Evolutionary conservation across 2,888 invertebrate genomes (phyloP), one percentile per base, ranked within the genome.

Genomic region (Abscondita cerata): DNA sequence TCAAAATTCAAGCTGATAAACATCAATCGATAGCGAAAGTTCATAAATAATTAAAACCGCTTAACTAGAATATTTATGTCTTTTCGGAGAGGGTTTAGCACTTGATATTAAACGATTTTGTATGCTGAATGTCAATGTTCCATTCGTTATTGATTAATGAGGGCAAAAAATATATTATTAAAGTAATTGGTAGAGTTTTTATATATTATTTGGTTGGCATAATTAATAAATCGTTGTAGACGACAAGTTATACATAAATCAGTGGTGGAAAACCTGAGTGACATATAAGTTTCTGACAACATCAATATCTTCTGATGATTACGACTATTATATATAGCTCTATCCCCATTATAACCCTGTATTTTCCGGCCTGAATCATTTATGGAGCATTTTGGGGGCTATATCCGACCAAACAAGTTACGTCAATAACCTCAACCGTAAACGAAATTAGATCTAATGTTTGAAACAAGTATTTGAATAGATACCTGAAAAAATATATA

Each of bases 331-430:
- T 59, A 59, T 54, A 52, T 50, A 25, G 25, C 50, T 52, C 44
- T 50, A 59, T 63, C 59, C 52, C 59, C 41, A 62, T 62, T 63
- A 59, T 63, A 63, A 59, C 54, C 51, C 38, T 53, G 53, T 58
- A 59, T 63, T 63, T 63, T 59, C 59, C 51, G 59, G 53, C 51
- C 52, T 59, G 63, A 63, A 63, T 59, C 58, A 63, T 59, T 63
- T 59, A 58, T 63, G 51, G 59, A 55, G 58, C 33, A 62, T 58
- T 60, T 60, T 51, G 25, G 55, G 55, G 44, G 51, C 56, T 56
- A 61, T 46, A 61, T 47, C 34, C 61, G 61, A 41, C 61, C 56
- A 61, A 36, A 25, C 19, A 55, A 54, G 51, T 51, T 55, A 46
- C 40, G 55, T 44, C 60, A 51, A 54, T 55, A 47, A 48, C 47